Conservation (phyloP, 2,113 vertebrate genomes). For the Pomatostomus ruficeps region DNA sequence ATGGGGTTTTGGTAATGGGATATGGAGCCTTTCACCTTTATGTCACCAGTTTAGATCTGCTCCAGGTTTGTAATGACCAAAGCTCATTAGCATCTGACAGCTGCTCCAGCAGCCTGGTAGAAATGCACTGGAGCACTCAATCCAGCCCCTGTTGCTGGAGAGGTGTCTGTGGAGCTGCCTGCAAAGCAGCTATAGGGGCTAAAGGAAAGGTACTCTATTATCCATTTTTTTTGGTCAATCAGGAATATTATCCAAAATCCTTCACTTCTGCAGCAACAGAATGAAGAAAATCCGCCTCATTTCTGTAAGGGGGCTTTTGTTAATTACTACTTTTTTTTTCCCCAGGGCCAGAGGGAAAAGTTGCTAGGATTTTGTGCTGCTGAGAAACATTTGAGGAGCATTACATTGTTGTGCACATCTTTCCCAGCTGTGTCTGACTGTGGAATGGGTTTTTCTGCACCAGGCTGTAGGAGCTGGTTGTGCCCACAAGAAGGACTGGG, state of each 20-base stretch:
- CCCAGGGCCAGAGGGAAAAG: neutral
- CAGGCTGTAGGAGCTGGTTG: accelerated
- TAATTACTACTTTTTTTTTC: neutral
- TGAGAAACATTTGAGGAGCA: neutral
- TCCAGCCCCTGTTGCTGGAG: neutral
- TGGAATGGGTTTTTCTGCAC: neutral
- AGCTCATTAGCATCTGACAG: conserved; percentile 55
- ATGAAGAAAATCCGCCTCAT: neutral
- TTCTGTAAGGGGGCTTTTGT: neutral
- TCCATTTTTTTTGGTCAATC: neutral
- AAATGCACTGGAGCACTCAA: neutral
- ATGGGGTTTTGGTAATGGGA: conserved; percentile 50
- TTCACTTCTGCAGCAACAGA: neutral
- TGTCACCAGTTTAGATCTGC: conserved; percentile 51
- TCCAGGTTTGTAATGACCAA: conserved; percentile 48
- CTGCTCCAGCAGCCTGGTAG: conserved; percentile 33
- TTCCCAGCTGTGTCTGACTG: neutral
- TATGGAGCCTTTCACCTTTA: conserved; percentile 58
- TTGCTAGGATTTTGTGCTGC: neutral
- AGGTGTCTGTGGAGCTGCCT: neutral
- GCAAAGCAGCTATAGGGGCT: neutral
- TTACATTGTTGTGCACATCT: neutral
- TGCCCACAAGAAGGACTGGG: neutral
- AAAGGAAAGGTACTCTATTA: neutral
- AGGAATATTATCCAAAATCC: neutral